These are phyloP conservation scores for Hemaris fuciformis DNA, from an alignment of 2,888 invertebrate species.

Conservation along the genomic window DNA sequence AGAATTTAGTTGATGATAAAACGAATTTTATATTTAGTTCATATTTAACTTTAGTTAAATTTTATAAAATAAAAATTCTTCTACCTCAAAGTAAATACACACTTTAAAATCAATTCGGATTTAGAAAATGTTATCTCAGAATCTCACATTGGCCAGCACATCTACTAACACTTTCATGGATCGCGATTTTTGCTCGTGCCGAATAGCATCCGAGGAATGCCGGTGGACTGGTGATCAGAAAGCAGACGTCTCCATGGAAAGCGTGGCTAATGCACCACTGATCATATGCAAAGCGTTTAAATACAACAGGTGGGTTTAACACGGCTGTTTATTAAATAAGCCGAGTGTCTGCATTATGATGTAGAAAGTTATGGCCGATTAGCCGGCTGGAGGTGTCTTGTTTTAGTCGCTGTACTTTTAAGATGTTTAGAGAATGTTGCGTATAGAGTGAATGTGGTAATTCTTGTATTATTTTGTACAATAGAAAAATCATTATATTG, in stretches of 20 bases:
- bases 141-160: neutral
- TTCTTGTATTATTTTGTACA: too few species aligned
- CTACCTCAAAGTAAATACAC: too few species aligned
- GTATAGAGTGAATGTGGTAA: too few species aligned
- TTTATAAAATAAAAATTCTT: too few species aligned
- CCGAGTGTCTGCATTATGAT: neutral
- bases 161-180: neutral
- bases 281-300: constrained; percentile 10
- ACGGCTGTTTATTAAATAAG: neutral
- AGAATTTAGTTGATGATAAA: too few species aligned
- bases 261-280: constrained; percentile 39
- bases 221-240: constrained; percentile 49
- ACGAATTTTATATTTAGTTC: too few species aligned
- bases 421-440: too few species aligned
- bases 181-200: constrained; percentile 34
- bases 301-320: neutral
- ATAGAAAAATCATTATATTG: too few species aligned
- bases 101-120: neutral
- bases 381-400: too few species aligned
- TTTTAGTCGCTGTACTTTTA: too few species aligned
- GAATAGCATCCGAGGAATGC: constrained; percentile 51
- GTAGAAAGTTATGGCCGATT: neutral
- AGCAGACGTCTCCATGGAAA: constrained; percentile 65
- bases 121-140: neutral
- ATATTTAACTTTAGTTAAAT: too few species aligned